A percentile compares a stretch with the other conserved stretches of the same genome.
These are phyloP conservation scores for Xerus rutilus DNA, from an alignment of 2,797 vertebrate species.

Conservation along the genomic window DNA sequence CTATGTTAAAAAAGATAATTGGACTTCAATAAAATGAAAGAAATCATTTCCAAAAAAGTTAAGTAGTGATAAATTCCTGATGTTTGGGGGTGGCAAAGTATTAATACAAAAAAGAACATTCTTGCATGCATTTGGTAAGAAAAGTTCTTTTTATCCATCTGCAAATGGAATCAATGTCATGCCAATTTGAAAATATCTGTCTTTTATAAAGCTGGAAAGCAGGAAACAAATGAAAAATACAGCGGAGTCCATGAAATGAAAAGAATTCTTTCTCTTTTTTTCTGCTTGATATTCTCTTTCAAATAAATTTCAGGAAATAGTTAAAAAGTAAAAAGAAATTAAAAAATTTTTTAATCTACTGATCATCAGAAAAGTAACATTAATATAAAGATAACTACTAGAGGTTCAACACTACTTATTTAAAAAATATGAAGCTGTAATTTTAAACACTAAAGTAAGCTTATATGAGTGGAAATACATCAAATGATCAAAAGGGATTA, in stretches of 20 bases:
- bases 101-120: conserved; percentile 67
- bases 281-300: not conserved
- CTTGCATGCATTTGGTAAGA: conserved; percentile 76
- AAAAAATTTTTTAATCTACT: not conserved
- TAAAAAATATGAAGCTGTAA: not conserved
- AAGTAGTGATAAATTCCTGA: conserved; percentile 79
- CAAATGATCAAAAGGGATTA: not conserved
- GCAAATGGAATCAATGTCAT: conserved; percentile 80
- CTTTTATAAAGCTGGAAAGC: conserved; percentile 77
- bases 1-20: conserved; percentile 62
- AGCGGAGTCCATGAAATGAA: conserved; percentile 54
- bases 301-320: conserved; percentile 34
- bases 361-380: conserved; percentile 53
- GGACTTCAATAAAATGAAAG: conserved; percentile 44
- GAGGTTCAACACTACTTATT: not conserved
- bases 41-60: conserved; percentile 73
- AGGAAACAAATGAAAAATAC: conserved; percentile 77
- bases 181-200: conserved; percentile 78
- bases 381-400: conserved; percentile 22
- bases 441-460: conserved; percentile 38
- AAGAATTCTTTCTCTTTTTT: conserved; percentile 44
- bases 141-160: conserved; percentile 76
- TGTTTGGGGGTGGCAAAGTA: conserved; percentile 54
- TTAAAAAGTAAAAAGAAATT: not conserved
- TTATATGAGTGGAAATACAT: not conserved